Conservation (phyloP, 2,888 invertebrate genomes). For the Agrotis puta region DNA sequence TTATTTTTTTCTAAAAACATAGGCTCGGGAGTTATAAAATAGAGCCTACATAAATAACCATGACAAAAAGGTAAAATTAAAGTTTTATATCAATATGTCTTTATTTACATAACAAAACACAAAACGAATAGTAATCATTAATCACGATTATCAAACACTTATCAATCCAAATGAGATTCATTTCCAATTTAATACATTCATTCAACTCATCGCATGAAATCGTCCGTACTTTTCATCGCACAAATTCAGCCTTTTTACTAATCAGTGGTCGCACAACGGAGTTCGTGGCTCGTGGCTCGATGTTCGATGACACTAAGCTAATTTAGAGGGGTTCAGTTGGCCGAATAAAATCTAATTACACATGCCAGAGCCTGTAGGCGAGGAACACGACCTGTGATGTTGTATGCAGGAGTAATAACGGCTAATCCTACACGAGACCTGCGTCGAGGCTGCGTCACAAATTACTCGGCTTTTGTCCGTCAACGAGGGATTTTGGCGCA, state of each 20-base stretch:
- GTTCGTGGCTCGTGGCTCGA: constrained; percentile 40
- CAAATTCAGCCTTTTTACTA: constrained; percentile 37
- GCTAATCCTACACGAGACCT: constrained; percentile 72
- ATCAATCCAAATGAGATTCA: constrained; percentile 21
- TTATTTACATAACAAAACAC: constrained; percentile 1
- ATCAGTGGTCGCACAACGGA: constrained; percentile 40
- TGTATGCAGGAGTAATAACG: constrained; percentile 81
- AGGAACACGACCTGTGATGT: constrained; percentile 70
- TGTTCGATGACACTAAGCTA: constrained; percentile 61
- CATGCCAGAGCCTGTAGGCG: constrained; percentile 42
- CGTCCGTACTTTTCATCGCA: constrained; percentile 22
- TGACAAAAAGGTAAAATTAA: no score
- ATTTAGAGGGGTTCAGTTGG: constrained; percentile 68
- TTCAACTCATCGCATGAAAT: constrained; percentile 29
- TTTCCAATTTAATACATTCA: constrained; percentile 12
- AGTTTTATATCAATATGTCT: not conserved
- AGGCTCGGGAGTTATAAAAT: no score
- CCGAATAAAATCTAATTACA: constrained; percentile 73
- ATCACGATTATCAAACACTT: constrained; percentile 21
- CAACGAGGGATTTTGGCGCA: constrained; percentile 73
- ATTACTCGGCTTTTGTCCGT: constrained; percentile 79
- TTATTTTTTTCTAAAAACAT: no score
- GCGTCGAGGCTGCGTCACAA: constrained; percentile 61
- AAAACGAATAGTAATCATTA: constrained; percentile 16
- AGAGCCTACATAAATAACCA: no score